Conservation (phyloP, 2,113 vertebrate genomes). For the Coptodon bakossiorum region DNA sequence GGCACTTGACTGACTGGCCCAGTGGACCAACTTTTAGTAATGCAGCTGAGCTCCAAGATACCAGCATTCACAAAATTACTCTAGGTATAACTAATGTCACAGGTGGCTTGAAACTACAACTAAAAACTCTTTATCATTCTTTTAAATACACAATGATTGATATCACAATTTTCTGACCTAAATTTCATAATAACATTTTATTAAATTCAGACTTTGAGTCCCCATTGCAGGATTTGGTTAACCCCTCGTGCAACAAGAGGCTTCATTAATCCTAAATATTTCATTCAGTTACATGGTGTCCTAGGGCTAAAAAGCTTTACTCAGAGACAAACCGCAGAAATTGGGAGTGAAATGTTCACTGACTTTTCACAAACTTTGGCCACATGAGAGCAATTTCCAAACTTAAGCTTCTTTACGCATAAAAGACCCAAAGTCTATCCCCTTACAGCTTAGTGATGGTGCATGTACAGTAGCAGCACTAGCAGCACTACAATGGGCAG, state of each 20-base stretch:
- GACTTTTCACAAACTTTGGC: constrained; percentile 48
- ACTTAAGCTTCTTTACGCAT: constrained; percentile 55
- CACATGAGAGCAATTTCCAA: constrained; percentile 49
- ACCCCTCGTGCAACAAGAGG: not conserved
- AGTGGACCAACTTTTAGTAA: not conserved
- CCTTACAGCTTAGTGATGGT: constrained; percentile 39
- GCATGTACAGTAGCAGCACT: not conserved
- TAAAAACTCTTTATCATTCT: too few species aligned
- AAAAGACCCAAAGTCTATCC: constrained; percentile 53
- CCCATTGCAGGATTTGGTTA: not conserved
- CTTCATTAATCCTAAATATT: constrained; percentile 16
- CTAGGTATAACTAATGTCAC: not conserved
- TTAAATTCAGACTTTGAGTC: not conserved
- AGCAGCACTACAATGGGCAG: constrained; percentile 6
- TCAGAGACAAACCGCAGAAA: constrained; percentile 34
- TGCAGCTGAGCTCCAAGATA: not conserved
- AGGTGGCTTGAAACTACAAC: not conserved
- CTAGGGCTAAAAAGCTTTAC: constrained; percentile 7
- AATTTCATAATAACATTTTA: not conserved
- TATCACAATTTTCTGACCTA: not conserved
- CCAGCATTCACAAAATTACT: not conserved
- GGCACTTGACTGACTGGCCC: not conserved
- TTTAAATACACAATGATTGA: not conserved
- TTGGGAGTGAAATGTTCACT: constrained; percentile 34
- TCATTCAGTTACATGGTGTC: not conserved